Conservation (phyloP, 1,140 invertebrate genomes). For the Ectropis grisescens region DNA sequence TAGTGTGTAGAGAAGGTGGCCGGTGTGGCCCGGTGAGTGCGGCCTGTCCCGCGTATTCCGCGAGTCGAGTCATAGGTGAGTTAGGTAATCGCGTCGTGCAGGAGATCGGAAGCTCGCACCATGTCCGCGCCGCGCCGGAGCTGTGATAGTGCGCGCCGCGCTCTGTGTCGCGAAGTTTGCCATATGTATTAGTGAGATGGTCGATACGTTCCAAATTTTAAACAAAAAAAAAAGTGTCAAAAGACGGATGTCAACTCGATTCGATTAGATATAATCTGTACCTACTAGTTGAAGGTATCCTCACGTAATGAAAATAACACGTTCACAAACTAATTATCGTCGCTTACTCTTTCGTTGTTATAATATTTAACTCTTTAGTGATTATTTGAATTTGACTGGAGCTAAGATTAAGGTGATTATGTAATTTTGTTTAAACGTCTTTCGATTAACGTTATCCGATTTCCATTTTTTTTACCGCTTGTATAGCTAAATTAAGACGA, state of each 20-base stretch:
- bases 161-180: too few species aligned
- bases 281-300: slow-evolving; percentile 21
- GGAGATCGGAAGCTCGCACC: too few species aligned
- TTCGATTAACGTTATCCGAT: slow-evolving; percentile 45
- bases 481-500: slow-evolving; percentile 63
- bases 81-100: too few species aligned
- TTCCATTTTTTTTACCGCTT: slow-evolving; percentile 62
- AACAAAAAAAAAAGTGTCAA: slow-evolving; percentile 23
- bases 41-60: too few species aligned
- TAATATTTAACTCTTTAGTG: slow-evolving; percentile 60
- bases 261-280: slow-evolving; percentile 16
- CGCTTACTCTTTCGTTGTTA: slow-evolving; percentile 56
- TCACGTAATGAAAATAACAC: slow-evolving; percentile 41
- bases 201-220: slow-evolving; percentile 39
- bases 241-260: slow-evolving; percentile 19
- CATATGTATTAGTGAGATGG: slow-evolving; percentile 60
- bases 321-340: slow-evolving; percentile 59
- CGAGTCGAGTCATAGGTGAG: too few species aligned
- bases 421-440: slow-evolving; percentile 43
- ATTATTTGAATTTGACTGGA: slow-evolving; percentile 59
- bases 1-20: too few species aligned
- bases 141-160: too few species aligned
- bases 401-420: slow-evolving; percentile 40
- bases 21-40: too few species aligned
- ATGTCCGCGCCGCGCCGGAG: too few species aligned